Conservation (phyloP, 2,888 invertebrate species). For the Epinotia demarniana region DNA sequence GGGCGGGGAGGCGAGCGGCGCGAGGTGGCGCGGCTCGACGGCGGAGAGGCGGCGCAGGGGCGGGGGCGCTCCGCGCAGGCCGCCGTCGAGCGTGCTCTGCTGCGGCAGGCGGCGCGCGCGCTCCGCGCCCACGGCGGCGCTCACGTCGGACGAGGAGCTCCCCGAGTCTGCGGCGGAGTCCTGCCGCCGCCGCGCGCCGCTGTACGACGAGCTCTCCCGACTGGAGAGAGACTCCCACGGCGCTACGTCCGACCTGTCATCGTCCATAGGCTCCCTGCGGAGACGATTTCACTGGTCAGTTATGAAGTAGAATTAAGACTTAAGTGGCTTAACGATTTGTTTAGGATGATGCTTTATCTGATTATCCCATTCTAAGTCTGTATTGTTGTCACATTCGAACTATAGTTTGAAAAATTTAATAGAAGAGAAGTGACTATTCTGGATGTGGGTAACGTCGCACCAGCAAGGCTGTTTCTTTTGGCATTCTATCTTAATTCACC, state of each 20-base stretch:
- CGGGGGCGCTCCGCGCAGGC: constrained; percentile 80
- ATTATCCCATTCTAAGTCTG: too few relatives aligned
- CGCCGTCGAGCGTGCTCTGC: constrained; percentile 88
- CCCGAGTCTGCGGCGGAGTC: constrained; percentile 89
- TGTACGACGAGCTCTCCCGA: constrained; percentile 61
- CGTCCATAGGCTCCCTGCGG: constrained; percentile 72
- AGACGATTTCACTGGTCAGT: constrained; percentile 45
- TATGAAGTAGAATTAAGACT: too few relatives aligned
- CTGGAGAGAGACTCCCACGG: constrained; percentile 64
- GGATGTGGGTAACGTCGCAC: too few relatives aligned
- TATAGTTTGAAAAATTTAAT: too few relatives aligned
- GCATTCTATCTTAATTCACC: too few relatives aligned
- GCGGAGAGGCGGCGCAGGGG: constrained; percentile 77
- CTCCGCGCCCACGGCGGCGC: constrained; percentile 79
- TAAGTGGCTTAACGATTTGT: too few relatives aligned
- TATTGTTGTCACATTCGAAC: too few relatives aligned
- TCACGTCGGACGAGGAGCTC: constrained; percentile 91
- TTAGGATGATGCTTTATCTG: too few relatives aligned
- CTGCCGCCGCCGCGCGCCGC: constrained; percentile 81
- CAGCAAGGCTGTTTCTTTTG: too few relatives aligned
- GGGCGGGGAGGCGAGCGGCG: constrained; percentile 75
- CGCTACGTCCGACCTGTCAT: constrained; percentile 70
- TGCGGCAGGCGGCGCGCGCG: constrained; percentile 87
- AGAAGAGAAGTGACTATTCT: too few relatives aligned
- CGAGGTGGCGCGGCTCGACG: constrained; percentile 85